Evolutionary conservation across 2,797 vertebrate genomes (phyloP), one percentile per base, ranked within the genome.

Genomic region (Lepilemur ruficaudatus): DNA sequence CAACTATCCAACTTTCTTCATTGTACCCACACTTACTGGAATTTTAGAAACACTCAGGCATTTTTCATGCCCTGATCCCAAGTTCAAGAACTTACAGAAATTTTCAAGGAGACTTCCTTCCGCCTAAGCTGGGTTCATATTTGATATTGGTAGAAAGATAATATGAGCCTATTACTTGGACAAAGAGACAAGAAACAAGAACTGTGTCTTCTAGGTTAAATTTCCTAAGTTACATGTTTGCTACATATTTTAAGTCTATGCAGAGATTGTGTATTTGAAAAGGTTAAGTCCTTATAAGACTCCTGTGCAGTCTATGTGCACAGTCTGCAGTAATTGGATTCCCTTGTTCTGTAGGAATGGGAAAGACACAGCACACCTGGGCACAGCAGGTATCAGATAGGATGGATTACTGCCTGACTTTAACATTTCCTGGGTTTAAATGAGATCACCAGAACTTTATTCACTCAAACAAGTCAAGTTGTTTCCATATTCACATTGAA

Each of bases 351-450:
- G 3, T 4, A 30, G 14, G 43, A 81, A 70, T 22, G 80, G 28
- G 48, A 88, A 72, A 75, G 70, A 91, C 20, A 55, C 38, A 50
- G 35, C 18, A 57, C 59, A 96, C 95, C 93, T 93, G 91, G 88
- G 75, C 96, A 89, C 93, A 96, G 91, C 94, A 96, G 91, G 94
- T 93, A 90, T 79, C 83, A 75, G 80, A 89, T 17, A 22, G 75
- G 43, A 65, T 86, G 38, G 59, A 94, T 95, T 92, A 65, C 0
- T 0, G 41, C 35, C 73, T n/a, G 81, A 69, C 83, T 82, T 0
- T 61, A 94, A 91, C 89, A 90, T 85, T 95, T 93, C 75, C 89
- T 96, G 80, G 46, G 23, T 93, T 94, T 96, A 84, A 97, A 82
- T 94, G 94, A 52, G 91, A 94, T 91, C 94, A 57, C 59, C 93